These are phyloP conservation scores for Caenorhabditis sp. DNA, from an alignment of 2,888 invertebrate genomes.

Conservation along the genomic window DNA sequence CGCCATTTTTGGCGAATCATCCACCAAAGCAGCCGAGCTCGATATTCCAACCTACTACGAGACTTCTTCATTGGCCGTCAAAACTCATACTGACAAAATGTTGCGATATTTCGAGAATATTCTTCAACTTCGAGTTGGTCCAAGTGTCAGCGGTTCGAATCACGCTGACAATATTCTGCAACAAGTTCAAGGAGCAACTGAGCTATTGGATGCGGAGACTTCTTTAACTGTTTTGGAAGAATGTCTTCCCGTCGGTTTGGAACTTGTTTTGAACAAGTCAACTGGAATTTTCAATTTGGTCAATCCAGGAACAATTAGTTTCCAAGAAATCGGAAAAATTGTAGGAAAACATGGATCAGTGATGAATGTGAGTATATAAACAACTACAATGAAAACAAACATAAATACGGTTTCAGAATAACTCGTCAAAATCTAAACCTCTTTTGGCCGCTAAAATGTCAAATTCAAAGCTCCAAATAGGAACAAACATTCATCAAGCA, in stretches of 20 bases:
- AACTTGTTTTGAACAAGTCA: neutral
- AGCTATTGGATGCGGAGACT: neutral
- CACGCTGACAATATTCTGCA: neutral
- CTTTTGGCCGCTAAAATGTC: too few species aligned
- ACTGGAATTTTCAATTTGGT: neutral
- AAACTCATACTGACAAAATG: constrained; percentile 31
- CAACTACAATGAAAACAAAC: too few species aligned
- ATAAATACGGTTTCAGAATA: too few species aligned
- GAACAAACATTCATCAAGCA: too few species aligned
- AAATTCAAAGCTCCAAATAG: too few species aligned
- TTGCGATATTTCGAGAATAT: constrained; percentile 32
- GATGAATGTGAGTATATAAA: too few species aligned
- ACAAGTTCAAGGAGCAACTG: neutral
- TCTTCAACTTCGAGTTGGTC: neutral
- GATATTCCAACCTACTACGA: neutral
- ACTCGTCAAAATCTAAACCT: too few species aligned
- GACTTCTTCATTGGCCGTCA: constrained; percentile 12
- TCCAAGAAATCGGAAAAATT: too few species aligned
- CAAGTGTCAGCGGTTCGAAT: neutral
- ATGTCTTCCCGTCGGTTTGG: neutral
- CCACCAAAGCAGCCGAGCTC: neutral
- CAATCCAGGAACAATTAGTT: neutral
- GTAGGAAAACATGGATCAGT: too few species aligned
- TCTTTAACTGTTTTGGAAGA: neutral
- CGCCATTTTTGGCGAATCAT: neutral